Base-by-base conservation (phyloP, 2,113 vertebrate species). In the Chloropsis hardwickii region DNA sequence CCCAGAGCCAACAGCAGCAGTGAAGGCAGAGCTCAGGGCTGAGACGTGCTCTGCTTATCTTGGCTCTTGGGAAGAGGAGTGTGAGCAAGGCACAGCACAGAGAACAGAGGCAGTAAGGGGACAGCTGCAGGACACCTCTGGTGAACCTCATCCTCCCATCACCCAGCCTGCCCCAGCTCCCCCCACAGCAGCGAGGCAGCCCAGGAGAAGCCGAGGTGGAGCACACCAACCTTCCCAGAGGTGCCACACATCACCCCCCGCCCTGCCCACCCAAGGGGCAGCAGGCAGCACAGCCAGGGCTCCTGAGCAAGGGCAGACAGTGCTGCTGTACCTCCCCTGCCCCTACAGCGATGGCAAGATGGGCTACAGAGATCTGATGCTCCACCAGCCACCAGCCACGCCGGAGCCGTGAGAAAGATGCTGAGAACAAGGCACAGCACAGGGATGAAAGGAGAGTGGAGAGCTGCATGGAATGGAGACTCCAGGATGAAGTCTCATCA, bases 91-190 rank as follows among this genome's bases (percentile, higher is more conserved):
- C 24, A 23, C 5, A 42, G 31, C 10, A 31, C 25, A 42, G 42
- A 65, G 11, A 48, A 69, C 3, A 11, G 3, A 13, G 9, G 29
- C 2, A 21, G 20, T 1, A 17, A 24, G 1, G 0, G 1, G 5
- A n/a, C 6, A 40, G 50, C 33, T 21, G 16, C 35, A 42, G 4
- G 5, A 37, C 60, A 47, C 2, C 25, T 10, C 39, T 4, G 11
- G 25, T 29, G 25, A 37, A 18, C 11, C 37, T 6, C 1, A 0
- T 35, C 31, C 22, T 67, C 44, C 28, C 23, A 8, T 2, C 18
- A 22, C 11, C 37, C 39, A 35, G 9, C 33, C 31, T 14, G 25
- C 47, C 3, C 11, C 72, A 48, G 62, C n/a, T 27, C 17, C 1
- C 1, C 11, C 1, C 10, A 19, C 5, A 5, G 14, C 72, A 58